phyloP scores from a whole-genome alignment of 2,797 vertebrate species.

The Xerus rutilus region DNA sequence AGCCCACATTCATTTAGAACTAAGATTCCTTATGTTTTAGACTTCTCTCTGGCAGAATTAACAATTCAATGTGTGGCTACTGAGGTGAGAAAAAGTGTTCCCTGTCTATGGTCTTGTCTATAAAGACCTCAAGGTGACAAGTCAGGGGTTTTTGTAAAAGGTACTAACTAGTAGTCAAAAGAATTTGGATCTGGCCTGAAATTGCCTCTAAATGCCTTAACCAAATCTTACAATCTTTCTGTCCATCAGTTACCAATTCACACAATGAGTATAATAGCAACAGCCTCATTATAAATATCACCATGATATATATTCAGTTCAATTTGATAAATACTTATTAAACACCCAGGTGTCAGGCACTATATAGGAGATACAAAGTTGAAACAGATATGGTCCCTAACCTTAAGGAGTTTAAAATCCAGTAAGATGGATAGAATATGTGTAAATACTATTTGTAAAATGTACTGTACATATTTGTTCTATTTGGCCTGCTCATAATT shows the following conservation, averaged over 20 bases:
- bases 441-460: conserved; percentile 41
- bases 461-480: not conserved
- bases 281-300: not conserved
- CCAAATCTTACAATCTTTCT: not conserved
- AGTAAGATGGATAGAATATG: not conserved
- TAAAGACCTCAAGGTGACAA: not conserved
- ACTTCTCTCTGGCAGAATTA: conserved; percentile 36
- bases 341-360: not conserved
- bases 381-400: not conserved
- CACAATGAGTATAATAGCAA: conserved; percentile 35
- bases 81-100: conserved; percentile 7
- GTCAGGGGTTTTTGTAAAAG: not conserved
- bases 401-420: conserved; percentile 26
- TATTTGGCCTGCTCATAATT: not conserved
- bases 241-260: not conserved
- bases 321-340: conserved; percentile 44
- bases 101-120: not conserved
- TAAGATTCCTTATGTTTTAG: not conserved
- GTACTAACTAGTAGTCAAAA: not conserved
- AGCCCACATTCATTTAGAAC: conserved; percentile 6
- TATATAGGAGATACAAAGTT: not conserved
- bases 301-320: not conserved
- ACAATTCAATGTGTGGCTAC: not conserved
- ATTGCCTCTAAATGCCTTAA: not conserved
- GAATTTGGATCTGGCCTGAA: conserved; percentile 8